Evolutionary conservation across 2,888 invertebrate species (phyloP), one percentile per base, ranked within the genome.

Genomic region (Alviniconcha strummeri): DNA sequence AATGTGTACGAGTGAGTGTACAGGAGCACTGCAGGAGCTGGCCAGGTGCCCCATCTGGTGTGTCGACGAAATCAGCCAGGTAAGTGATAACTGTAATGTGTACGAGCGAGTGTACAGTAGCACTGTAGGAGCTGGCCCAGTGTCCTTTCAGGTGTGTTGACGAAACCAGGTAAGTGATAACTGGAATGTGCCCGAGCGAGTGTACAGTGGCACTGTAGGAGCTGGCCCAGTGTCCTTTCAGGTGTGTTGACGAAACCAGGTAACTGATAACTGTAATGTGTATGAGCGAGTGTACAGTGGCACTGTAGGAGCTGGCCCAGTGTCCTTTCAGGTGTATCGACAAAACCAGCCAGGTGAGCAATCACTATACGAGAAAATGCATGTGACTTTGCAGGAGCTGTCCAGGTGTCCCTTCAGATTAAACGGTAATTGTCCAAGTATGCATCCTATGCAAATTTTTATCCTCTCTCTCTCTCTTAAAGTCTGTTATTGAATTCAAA

Each of bases 351-450:
- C 95, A 96, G 96, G 96, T 96, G 91, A 83, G 67, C 36, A 36
- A 3, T 36, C 36, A 1, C 36, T 36, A 36, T 36, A 36, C 36
- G 36, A 36, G 3, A 36, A 36, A 36, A 6, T 99, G 97, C 92
- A 96, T 99, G 95, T 99, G 93, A 96, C 99, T 0, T 94, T 99
- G 84, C 99, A 99, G 94, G 96, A 97, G 90, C 95, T 98, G 69
- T 96, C 98, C 0, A 96, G 95, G 55, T 98, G 98, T 72, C 99
- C 99, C 0, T 99, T 99, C 91, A 92, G 96, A 88, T 95, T 36
- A 36, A 36, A 36, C 36, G 36, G 36, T 36, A 36, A 36, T 36
- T 36, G 36, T 36, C 36, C 36, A 36, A 36, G 36, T 36, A 36
- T 36, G 36, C 36, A 36, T 36, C 36, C 36, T 36, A 36, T 36